A percentile compares a stretch with the other conserved stretches of the same genome.
Conservation (phyloP, 2,888 invertebrate species). For the Dasysyrphus albostriatus region DNA sequence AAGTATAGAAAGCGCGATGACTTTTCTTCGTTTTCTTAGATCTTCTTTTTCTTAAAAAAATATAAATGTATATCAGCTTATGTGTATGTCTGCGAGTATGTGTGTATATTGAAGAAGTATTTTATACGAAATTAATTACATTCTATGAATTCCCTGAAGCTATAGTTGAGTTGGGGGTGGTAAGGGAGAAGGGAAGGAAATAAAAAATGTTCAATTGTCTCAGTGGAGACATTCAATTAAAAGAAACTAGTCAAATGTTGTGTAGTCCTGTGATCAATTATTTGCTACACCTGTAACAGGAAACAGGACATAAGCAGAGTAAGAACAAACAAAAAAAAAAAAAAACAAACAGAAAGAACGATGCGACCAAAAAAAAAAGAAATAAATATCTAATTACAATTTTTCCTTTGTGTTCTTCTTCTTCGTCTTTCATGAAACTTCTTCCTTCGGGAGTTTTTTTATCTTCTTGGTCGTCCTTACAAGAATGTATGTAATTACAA, state of each 20-base stretch:
- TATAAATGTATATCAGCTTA: background rate
- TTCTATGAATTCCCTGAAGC: conserved; percentile 34
- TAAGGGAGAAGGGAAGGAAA: background rate
- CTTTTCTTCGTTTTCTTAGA: conserved; percentile 45
- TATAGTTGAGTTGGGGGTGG: background rate
- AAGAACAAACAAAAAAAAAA: background rate
- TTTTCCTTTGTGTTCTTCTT: conserved; percentile 30
- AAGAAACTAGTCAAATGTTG: conserved; percentile 40
- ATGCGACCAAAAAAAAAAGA: background rate
- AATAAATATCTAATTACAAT: conserved; percentile 39
- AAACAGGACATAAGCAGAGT: background rate
- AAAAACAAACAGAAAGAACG: background rate
- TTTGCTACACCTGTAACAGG: conserved; percentile 28
- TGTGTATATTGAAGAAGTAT: conserved; percentile 11
- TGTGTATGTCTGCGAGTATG: background rate
- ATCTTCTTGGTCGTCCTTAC: background rate
- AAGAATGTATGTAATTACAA: conserved; percentile 64
- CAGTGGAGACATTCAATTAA: conserved; percentile 49
- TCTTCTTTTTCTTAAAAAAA: conserved; percentile 24
- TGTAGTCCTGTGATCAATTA: conserved; percentile 53
- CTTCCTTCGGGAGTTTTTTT: background rate
- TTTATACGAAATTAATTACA: conserved; percentile 63
- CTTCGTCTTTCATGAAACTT: conserved; percentile 10
- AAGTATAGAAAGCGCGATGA: conserved; percentile 49
- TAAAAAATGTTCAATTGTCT: conserved; percentile 31